These are phyloP conservation scores for Crepidodera aurea DNA, from an alignment of 2,888 invertebrate genomes.

Conservation along the genomic window DNA sequence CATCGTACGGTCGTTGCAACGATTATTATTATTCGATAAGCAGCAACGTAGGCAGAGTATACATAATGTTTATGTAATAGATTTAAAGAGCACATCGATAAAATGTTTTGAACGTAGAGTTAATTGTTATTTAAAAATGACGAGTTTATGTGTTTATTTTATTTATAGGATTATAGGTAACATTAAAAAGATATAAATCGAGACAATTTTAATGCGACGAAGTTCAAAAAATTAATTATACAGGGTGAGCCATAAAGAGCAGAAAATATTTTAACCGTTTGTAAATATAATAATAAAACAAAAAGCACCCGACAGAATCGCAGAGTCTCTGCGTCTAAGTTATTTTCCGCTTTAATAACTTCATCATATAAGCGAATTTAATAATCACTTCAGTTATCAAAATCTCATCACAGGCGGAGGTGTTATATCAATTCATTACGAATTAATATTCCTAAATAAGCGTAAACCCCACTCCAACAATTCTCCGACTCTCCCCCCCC, in stretches of 20 bases:
- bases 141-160: no score
- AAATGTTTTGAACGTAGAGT: no score
- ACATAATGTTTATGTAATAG: not conserved
- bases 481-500: constrained; percentile 12
- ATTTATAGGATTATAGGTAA: no score
- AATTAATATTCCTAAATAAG: constrained; percentile 42
- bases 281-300: constrained; percentile 1
- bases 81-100: no score
- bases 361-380: constrained; percentile 22
- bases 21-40: not conserved
- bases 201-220: no score
- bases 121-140: no score
- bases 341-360: constrained; percentile 14
- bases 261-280: no score
- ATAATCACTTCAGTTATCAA: constrained; percentile 33
- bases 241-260: no score
- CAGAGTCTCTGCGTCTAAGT: not conserved
- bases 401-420: constrained; percentile 40
- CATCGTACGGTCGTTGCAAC: not conserved
- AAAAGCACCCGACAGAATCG: not conserved
- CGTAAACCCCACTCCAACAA: constrained; percentile 28
- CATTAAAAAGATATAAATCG: no score
- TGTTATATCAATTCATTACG: constrained; percentile 41
- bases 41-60: not conserved
- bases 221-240: no score